Conservation (phyloP, 1,140 invertebrate genomes). For the Colletes gigas region DNA sequence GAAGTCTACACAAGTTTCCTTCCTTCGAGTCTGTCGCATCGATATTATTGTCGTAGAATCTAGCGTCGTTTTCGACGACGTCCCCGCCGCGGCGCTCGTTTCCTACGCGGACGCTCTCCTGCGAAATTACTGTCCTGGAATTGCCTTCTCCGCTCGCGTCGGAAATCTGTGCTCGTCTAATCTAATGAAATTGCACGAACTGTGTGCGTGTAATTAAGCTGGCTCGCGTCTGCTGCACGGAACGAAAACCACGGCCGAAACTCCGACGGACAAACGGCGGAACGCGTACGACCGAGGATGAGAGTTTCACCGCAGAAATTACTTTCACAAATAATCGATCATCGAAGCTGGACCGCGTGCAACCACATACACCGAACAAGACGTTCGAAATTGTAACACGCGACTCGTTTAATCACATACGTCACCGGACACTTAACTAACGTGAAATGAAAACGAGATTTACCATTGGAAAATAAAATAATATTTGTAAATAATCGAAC, state of each 20-base stretch:
- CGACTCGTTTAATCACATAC: not conserved
- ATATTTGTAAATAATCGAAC: no score
- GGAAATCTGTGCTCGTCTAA: conserved; percentile 53
- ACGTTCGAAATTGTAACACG: not conserved
- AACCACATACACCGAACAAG: not conserved
- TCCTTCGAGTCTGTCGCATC: conserved; percentile 4
- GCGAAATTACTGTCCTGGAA: conserved; percentile 50
- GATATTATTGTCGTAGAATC: conserved; percentile 40
- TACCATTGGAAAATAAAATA: no score
- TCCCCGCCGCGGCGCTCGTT: not conserved
- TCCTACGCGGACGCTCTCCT: not conserved
- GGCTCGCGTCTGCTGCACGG: conserved; percentile 14
- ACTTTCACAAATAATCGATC: conserved; percentile 36
- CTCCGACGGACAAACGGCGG: conserved; percentile 15
- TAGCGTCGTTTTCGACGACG: not conserved
- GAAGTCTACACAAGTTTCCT: not conserved
- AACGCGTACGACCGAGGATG: conserved; percentile 6
- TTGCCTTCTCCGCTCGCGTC: conserved; percentile 20
- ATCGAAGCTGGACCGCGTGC: conserved; percentile 14
- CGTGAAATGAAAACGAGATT: no score
- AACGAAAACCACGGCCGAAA: conserved; percentile 33
- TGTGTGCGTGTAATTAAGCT: conserved; percentile 51
- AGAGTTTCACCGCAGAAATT: conserved; percentile 46
- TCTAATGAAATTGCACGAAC: conserved; percentile 55
- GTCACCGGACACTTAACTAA: not conserved